Conservation (phyloP, 1,140 invertebrate genomes). For the Drosophila bifasciata region DNA sequence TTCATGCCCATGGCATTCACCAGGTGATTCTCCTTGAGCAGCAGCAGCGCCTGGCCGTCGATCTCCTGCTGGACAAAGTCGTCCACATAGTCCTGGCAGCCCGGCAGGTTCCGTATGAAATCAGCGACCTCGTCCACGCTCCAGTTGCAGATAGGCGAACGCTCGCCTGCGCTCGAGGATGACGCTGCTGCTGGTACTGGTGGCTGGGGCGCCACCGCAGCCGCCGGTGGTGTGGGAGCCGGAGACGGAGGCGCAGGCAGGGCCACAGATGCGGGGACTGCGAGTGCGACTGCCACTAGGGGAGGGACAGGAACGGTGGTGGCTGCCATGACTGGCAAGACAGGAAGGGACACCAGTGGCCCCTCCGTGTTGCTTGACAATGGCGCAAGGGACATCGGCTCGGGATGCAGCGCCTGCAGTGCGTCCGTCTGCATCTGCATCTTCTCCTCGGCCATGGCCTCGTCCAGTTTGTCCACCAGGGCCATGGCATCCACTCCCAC, state of each 20-base stretch:
- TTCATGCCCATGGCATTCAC: slow-evolving; percentile 98
- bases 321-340: no score
- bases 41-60: slow-evolving; percentile 96
- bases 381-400: slow-evolving; percentile 12
- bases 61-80: slow-evolving; percentile 98
- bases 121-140: slow-evolving; percentile 91
- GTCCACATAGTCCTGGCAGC: slow-evolving; percentile 96
- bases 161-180: slow-evolving; percentile 27
- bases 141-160: slow-evolving; percentile 68
- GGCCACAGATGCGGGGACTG: neutral
- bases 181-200: slow-evolving; percentile 1
- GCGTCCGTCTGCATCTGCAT: slow-evolving; percentile 73
- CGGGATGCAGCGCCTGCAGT: slow-evolving; percentile 19
- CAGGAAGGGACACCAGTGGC: no score
- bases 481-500: slow-evolving; percentile 62
- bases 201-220: slow-evolving; percentile 11
- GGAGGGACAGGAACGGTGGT: no score
- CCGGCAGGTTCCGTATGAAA: slow-evolving; percentile 93
- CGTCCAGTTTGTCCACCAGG: slow-evolving; percentile 64
- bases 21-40: slow-evolving; percentile 97
- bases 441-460: slow-evolving; percentile 69
- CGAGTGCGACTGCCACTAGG: slow-evolving; percentile 3
- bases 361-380: slow-evolving; percentile 8
- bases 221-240: slow-evolving; percentile 13
- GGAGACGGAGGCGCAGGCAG: slow-evolving; percentile 6